phyloP scores from a whole-genome alignment of 1,140 invertebrate species.

The Drosophila rufa region DNA sequence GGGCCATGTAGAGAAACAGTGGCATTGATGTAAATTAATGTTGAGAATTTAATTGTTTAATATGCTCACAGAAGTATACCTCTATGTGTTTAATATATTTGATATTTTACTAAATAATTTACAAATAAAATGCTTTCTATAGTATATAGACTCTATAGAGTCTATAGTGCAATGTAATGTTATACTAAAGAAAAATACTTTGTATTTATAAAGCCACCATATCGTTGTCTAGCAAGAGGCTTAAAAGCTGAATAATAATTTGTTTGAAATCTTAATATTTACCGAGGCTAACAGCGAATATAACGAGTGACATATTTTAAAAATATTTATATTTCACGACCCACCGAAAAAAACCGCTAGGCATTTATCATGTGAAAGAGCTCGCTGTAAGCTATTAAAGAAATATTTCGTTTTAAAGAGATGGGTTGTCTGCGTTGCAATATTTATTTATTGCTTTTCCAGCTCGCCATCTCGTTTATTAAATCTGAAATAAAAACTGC shows the following conservation, averaged over 20 bases:
- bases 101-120: too few species aligned
- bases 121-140: too few species aligned
- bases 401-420: slow-evolving; percentile 38
- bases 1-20: background rate
- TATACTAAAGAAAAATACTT: background rate
- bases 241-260: background rate
- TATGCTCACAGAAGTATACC: background rate
- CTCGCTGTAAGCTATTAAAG: slow-evolving; percentile 28
- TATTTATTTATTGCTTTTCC: slow-evolving; percentile 55
- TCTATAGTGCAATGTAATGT: too few species aligned
- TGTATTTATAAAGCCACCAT: background rate
- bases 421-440: slow-evolving; percentile 15
- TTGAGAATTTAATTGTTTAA: background rate
- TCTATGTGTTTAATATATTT: too few species aligned
- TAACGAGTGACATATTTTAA: background rate
- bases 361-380: slow-evolving; percentile 6
- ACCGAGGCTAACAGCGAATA: background rate
- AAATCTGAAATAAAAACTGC: slow-evolving; percentile 44
- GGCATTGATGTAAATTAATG: background rate
- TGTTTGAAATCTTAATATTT: background rate
- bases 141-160: too few species aligned
- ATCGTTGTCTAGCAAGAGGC: background rate
- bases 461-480: slow-evolving; percentile 48
- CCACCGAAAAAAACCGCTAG: background rate
- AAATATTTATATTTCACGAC: background rate